Conservation (phyloP, 2,888 invertebrate genomes). For the Camptogramma bilineatum region DNA sequence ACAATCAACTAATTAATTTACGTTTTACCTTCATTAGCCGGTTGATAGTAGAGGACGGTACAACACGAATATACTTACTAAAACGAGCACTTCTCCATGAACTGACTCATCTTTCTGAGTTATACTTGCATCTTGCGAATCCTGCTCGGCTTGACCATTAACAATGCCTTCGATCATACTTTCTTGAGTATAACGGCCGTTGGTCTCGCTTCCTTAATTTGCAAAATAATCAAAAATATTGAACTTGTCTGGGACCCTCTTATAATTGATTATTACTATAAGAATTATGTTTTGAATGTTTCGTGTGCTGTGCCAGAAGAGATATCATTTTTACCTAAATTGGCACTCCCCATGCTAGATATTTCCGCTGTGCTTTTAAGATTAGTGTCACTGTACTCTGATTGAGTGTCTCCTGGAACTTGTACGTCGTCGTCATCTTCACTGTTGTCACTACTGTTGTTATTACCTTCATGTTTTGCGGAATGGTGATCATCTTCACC, state of each 20-base stretch:
- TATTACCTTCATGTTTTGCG: conserved; percentile 73
- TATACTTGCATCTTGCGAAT: conserved; percentile 81
- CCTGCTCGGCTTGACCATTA: conserved; percentile 77
- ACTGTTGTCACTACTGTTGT: conserved; percentile 64
- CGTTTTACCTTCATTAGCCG: conserved; percentile 73
- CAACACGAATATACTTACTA: conserved; percentile 75
- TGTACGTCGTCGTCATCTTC: conserved; percentile 85
- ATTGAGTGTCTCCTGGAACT: conserved; percentile 76
- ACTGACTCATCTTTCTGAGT: conserved; percentile 69
- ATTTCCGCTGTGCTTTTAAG: conserved; percentile 71
- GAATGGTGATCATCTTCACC: conserved; percentile 47
- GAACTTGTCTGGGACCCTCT: conserved; percentile 81
- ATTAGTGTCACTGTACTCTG: conserved; percentile 74
- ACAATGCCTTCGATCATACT: conserved; percentile 82
- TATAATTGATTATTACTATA: conserved; percentile 62
- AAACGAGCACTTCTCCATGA: conserved; percentile 71
- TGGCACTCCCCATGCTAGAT: conserved; percentile 72
- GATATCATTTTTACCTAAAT: conserved; percentile 75
- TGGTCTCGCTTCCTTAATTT: conserved; percentile 81
- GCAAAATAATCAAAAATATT: conserved; percentile 84
- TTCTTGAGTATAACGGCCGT: conserved; percentile 77
- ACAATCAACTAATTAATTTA: conserved; percentile 74
- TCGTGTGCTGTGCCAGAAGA: conserved; percentile 78
- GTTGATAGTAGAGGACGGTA: conserved; percentile 63
- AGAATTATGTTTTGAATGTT: conserved; percentile 70